Evolutionary conservation across 2,888 invertebrate species (phyloP).

Genomic region (Pteria penguin): DNA sequence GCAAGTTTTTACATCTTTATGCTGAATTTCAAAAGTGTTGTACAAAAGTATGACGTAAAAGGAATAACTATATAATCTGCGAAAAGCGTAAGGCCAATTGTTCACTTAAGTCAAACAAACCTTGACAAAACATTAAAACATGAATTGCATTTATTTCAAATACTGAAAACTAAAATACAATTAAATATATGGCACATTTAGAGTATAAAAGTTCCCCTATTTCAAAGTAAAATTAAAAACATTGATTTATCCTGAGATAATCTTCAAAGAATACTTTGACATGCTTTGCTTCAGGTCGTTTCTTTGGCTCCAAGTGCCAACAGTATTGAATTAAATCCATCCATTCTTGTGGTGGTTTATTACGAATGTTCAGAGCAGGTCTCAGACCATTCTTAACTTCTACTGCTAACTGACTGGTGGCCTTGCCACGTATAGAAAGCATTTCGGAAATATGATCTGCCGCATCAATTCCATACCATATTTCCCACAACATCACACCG

Average conservation of each 20-base stretch:
- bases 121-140: no score
- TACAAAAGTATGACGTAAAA: no score
- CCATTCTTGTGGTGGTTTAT: conserved; percentile 56
- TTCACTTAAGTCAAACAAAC: no score
- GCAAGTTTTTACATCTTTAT: no score
- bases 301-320: conserved; percentile 54
- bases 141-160: no score
- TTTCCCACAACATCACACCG: conserved; percentile 64
- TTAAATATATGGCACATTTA: no score
- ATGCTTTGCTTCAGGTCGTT: conserved; percentile 42
- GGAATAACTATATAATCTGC: no score
- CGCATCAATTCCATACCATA: conserved; percentile 68
- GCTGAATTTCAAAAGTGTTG: no score
- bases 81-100: no score
- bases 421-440: conserved; percentile 1
- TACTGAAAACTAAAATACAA: no score
- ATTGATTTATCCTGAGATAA: not conserved
- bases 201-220: no score
- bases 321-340: conserved; percentile 48
- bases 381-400: conserved; percentile 47
- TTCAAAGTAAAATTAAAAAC: no score
- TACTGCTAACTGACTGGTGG: conserved; percentile 30
- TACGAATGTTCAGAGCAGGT: conserved; percentile 18
- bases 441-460: conserved; percentile 58
- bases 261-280: conserved; percentile 31